Percentiles rank a stretch among this genome's conserved stretches.
Evolutionary conservation across 1,140 invertebrate genomes (phyloP).

Genomic region (Hypsibius dujardini): DNA sequence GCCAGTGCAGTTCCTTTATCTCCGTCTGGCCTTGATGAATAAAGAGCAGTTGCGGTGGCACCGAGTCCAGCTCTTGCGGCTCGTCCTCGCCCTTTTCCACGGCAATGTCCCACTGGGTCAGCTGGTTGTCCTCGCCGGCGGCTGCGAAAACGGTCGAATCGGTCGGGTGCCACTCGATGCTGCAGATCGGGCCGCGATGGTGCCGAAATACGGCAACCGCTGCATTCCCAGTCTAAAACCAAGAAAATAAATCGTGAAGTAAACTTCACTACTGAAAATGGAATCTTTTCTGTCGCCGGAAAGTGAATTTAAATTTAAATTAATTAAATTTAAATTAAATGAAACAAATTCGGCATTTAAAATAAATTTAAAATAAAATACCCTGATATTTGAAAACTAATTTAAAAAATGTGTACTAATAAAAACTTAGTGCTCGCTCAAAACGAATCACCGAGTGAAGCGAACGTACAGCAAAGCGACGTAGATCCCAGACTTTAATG

Average conservation of each 20-base stretch:
- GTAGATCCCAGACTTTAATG: conserved; percentile 83
- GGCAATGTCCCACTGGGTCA: conserved; percentile 90
- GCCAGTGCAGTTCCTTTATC: conserved; percentile 98
- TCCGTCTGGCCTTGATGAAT: conserved; percentile 96
- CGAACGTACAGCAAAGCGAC: conserved; percentile 51
- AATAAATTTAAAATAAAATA: too few species aligned
- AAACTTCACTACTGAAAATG: too few species aligned
- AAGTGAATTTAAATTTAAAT: too few species aligned
- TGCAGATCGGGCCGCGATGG: conserved; percentile 75
- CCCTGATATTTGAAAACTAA: too few species aligned
- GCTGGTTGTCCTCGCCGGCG: conserved; percentile 80
- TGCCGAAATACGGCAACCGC: conserved; percentile 80
- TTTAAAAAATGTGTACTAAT: too few species aligned
- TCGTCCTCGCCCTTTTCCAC: conserved; percentile 57
- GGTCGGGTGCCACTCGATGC: conserved; percentile 85
- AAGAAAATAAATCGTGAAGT: too few species aligned
- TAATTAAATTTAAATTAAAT: too few species aligned
- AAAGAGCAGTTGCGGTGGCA: conserved; percentile 87
- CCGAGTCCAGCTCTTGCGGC: conserved; percentile 33
- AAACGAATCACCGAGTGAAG: background rate
- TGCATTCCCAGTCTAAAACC: conserved; percentile 28
- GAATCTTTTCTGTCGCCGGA: too few species aligned
- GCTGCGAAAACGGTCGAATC: conserved; percentile 82
- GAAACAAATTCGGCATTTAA: too few species aligned
- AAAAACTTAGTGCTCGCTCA: background rate